These are phyloP conservation scores for Vombatus ursinus DNA, from an alignment of 2,113 vertebrate species.

Conservation along the genomic window DNA sequence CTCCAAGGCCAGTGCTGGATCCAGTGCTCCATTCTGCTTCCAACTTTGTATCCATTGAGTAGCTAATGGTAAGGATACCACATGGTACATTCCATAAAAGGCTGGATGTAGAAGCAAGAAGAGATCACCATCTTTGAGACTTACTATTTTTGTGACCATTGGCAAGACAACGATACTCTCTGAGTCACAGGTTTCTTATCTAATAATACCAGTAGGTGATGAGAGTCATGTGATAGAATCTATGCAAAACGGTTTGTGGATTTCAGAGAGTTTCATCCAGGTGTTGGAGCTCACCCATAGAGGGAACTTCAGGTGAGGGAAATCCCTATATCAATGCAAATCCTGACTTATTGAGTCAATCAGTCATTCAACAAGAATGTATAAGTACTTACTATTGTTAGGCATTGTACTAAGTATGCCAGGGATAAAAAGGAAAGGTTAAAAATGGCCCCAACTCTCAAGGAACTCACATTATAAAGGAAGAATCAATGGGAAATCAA, in stretches of 20 bases:
- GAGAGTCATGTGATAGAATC: not conserved
- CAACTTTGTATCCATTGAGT: not conserved
- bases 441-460: not conserved
- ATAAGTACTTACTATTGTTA: not conserved
- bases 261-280: not conserved
- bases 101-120: not conserved
- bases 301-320: not conserved
- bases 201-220: not conserved
- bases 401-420: not conserved
- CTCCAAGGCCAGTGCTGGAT: not conserved
- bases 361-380: not conserved
- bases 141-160: not conserved
- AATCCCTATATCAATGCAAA: not conserved
- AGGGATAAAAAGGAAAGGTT: not conserved
- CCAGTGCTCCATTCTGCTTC: not conserved
- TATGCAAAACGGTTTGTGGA: not conserved
- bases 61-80: not conserved
- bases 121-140: not conserved
- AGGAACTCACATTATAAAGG: not conserved
- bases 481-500: not conserved
- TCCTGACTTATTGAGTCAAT: not conserved
- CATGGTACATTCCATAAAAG: not conserved
- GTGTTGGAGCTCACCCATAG: not conserved
- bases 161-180: not conserved
- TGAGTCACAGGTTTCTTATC: not conserved